These are phyloP conservation scores for Ataeniobius toweri DNA, from an alignment of 2,797 vertebrate species.

Conservation along the genomic window DNA sequence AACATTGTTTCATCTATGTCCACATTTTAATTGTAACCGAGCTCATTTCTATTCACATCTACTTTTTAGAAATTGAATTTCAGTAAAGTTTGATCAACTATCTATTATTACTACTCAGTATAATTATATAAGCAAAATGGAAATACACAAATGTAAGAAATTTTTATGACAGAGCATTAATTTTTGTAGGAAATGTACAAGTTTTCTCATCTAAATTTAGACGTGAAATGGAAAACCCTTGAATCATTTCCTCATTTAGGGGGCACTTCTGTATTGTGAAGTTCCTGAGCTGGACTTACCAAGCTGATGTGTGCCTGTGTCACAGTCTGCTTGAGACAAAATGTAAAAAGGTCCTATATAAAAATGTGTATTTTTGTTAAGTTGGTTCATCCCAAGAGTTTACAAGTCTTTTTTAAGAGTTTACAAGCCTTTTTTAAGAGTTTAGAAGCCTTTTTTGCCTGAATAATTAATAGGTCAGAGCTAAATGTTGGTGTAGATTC, in stretches of 20 bases:
- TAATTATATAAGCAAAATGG: not conserved
- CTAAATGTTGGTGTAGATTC: not conserved
- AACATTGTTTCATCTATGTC: too few species aligned
- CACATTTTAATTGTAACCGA: not conserved
- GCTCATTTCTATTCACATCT: not conserved
- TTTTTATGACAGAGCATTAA: not conserved
- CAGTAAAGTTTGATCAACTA: not conserved
- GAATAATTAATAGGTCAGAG: not conserved
- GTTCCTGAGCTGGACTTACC: not conserved
- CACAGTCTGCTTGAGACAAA: not conserved
- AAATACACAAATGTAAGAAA: not conserved
- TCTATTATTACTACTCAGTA: not conserved
- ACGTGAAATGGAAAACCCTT: slow-evolving; percentile 17
- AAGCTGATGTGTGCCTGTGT: not conserved
- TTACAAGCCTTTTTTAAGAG: not conserved
- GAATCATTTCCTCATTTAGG: not conserved
- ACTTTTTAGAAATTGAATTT: not conserved
- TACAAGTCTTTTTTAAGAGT: not conserved
- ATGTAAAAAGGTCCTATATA: not conserved
- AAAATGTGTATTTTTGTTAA: not conserved
- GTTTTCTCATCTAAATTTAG: not conserved
- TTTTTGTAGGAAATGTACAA: not conserved
- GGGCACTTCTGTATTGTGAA: slow-evolving; percentile 20
- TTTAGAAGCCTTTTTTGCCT: not conserved
- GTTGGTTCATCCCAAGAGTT: not conserved